Evolutionary conservation across 1,140 invertebrate species (phyloP).

Genomic region (Oedothorax gibbosus): DNA sequence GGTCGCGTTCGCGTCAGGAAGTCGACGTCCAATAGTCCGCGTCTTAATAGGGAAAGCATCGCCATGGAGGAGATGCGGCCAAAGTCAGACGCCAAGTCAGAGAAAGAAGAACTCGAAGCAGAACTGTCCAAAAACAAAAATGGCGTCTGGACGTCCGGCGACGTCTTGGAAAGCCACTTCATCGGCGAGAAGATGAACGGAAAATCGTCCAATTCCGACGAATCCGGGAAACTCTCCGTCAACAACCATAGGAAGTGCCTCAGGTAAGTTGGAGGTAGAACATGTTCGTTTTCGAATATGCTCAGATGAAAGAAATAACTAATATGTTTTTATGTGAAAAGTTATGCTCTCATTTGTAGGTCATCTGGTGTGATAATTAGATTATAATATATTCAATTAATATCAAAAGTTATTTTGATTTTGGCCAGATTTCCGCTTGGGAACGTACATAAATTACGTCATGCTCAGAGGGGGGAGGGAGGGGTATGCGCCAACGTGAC

Average conservation of each 20-base stretch:
- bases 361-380: too few relatives aligned
- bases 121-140: constrained; percentile 43
- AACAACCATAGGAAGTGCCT: constrained; percentile 53
- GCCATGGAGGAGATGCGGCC: constrained; percentile 27
- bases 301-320: too few relatives aligned
- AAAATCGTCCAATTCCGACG: constrained; percentile 25
- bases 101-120: constrained; percentile 27
- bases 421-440: too few relatives aligned
- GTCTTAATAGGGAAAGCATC: not conserved
- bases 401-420: too few relatives aligned
- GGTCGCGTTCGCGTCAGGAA: constrained; percentile 37
- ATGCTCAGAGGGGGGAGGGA: too few relatives aligned
- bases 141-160: constrained; percentile 39
- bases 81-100: not conserved
- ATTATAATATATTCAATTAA: too few relatives aligned
- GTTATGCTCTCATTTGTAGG: too few relatives aligned
- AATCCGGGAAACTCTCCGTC: constrained; percentile 19
- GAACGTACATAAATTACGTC: too few relatives aligned
- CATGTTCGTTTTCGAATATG: too few relatives aligned
- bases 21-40: constrained; percentile 14
- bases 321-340: too few relatives aligned
- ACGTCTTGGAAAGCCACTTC: constrained; percentile 22
- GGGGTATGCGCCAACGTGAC: too few relatives aligned
- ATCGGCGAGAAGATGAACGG: constrained; percentile 44
- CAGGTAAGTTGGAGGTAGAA: constrained; percentile 26